These are phyloP conservation scores for Bovichtus variegatus DNA, from an alignment of 2,797 vertebrate genomes.

Conservation along the genomic window DNA sequence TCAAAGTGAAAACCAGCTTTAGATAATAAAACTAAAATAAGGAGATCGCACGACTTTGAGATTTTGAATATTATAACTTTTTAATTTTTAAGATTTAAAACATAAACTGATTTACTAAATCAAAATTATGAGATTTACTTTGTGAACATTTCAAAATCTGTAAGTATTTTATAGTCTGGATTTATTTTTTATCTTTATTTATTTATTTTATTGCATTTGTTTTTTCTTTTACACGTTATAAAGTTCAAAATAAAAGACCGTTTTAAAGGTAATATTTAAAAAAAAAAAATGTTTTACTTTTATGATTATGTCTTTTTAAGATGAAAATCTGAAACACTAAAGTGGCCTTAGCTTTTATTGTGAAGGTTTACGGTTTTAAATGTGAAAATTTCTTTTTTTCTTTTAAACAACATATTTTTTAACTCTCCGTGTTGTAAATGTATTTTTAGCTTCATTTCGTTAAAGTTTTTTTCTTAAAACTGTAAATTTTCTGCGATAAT, in stretches of 20 bases:
- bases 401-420: neutral
- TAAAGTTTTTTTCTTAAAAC: neutral
- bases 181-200: neutral
- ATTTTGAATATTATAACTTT: too few species aligned
- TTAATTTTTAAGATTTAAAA: neutral
- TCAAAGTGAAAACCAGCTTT: neutral
- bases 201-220: neutral
- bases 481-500: neutral
- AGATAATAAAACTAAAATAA: neutral
- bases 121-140: neutral
- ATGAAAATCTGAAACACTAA: constrained; percentile 9
- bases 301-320: neutral
- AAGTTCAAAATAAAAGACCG: constrained; percentile 9
- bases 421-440: neutral
- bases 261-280: neutral
- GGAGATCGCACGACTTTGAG: too few species aligned
- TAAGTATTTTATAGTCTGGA: neutral
- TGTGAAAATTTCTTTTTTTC: neutral
- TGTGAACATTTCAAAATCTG: neutral
- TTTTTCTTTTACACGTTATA: neutral
- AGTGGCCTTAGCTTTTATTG: constrained; percentile 16
- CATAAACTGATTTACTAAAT: neutral
- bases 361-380: constrained; percentile 24
- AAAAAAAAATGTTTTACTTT: too few species aligned
- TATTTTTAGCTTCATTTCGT: neutral